Evolutionary conservation across 2,888 invertebrate species (phyloP).

Genomic region (Orthonychiurus folsomi): DNA sequence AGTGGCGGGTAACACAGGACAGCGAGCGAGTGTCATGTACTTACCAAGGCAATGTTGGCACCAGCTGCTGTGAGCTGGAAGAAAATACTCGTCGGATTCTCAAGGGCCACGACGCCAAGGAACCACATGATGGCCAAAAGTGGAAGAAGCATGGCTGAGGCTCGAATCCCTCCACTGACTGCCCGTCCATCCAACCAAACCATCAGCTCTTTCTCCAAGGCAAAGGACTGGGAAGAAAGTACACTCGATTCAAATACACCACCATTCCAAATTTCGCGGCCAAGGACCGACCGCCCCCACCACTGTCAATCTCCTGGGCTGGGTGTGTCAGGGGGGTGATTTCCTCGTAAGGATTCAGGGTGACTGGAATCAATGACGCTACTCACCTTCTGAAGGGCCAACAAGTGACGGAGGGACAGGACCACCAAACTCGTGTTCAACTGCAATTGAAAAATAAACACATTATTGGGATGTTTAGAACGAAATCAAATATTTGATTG

Average conservation of each 20-base stretch:
- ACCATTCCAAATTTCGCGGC: background rate
- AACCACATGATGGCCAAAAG: constrained; percentile 66
- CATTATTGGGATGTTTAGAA: too few relatives aligned
- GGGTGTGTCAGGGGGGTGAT: background rate
- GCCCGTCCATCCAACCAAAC: constrained; percentile 32
- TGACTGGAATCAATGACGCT: background rate
- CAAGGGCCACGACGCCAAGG: constrained; percentile 61
- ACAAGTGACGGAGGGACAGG: constrained; percentile 42
- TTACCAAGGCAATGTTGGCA: constrained; percentile 43
- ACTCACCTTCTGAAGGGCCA: constrained; percentile 33
- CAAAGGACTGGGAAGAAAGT: background rate
- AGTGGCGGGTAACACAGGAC: too few relatives aligned
- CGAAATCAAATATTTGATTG: too few relatives aligned
- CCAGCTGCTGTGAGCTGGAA: constrained; percentile 43
- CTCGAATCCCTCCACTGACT: constrained; percentile 44
- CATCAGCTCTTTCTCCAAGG: background rate
- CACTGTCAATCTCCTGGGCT: too few relatives aligned
- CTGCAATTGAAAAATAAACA: constrained; percentile 42
- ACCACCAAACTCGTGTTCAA: constrained; percentile 44
- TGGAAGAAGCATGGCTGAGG: constrained; percentile 60
- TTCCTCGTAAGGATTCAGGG: background rate
- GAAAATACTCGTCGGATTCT: constrained; percentile 51
- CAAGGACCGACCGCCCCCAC: background rate
- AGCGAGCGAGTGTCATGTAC: too few relatives aligned
- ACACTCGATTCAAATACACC: background rate